phyloP scores from a whole-genome alignment of 92 coral and sea anemone species.

The Isaurus tuberculatus region DNA sequence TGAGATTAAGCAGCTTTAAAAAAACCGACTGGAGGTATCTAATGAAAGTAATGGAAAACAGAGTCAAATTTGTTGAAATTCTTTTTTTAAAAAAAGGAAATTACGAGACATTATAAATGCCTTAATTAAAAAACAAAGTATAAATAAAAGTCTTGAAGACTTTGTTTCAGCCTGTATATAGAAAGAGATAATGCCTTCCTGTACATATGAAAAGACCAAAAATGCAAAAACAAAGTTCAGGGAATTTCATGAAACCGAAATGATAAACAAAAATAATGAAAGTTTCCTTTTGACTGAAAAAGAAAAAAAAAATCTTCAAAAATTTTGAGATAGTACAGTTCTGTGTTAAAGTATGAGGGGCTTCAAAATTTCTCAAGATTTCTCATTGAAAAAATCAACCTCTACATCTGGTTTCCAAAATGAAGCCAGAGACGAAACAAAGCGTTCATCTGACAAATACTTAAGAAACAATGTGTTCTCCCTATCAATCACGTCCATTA shows the following conservation, averaged over 20 bases:
- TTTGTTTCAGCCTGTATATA: not conserved
- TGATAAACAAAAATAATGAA: no score
- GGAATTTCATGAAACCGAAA: not conserved
- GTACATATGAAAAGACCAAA: not conserved
- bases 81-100: not conserved
- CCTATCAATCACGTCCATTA: constrained; percentile 68
- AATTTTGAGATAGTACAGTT: not conserved
- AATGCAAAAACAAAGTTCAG: not conserved
- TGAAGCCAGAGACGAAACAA: constrained; percentile 64
- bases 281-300: no score
- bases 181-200: not conserved
- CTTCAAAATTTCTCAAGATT: not conserved
- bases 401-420: constrained; percentile 36
- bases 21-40: no score
- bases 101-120: not conserved
- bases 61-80: no score
- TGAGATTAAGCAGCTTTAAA: no score
- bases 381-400: not conserved
- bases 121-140: not conserved
- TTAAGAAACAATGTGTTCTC: constrained; percentile 82
- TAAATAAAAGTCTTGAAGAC: not conserved
- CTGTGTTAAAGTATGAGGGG: not conserved
- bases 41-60: no score
- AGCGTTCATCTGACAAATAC: constrained; percentile 80
- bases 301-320: no score